These are phyloP conservation scores for Pherbina coryleti DNA, from an alignment of 2,888 invertebrate species.

Conservation along the genomic window DNA sequence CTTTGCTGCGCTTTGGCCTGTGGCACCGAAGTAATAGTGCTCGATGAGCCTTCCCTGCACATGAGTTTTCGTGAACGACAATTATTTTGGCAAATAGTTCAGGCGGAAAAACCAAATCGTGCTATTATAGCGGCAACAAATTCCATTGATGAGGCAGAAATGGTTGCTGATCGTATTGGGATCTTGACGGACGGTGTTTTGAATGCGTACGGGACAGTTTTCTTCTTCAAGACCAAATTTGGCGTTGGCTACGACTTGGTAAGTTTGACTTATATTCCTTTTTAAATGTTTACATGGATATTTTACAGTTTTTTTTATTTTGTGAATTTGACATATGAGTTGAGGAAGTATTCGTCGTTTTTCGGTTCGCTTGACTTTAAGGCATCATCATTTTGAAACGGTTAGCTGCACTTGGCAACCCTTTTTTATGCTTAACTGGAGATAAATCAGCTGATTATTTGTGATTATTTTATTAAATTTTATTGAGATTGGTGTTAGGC, in stretches of 20 bases:
- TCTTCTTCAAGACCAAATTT: constrained; percentile 83
- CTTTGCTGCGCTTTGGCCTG: constrained; percentile 81
- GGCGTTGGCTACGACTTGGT: constrained; percentile 84
- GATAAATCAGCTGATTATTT: no score
- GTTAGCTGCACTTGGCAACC: no score
- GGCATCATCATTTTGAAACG: no score
- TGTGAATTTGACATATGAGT: no score
- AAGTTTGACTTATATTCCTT: constrained; percentile 36
- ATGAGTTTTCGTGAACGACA: constrained; percentile 81
- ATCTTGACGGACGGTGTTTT: constrained; percentile 84
- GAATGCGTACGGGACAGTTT: constrained; percentile 84
- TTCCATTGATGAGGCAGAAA: constrained; percentile 90
- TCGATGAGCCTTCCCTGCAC: constrained; percentile 59
- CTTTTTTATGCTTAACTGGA: no score
- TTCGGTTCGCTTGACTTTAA: no score
- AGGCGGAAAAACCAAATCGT: constrained; percentile 77
- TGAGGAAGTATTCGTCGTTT: no score
- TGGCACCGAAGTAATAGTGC: constrained; percentile 72
- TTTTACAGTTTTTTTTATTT: no score
- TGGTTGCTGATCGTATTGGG: constrained; percentile 87
- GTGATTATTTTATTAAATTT: no score
- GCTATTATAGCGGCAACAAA: constrained; percentile 85
- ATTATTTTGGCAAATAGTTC: constrained; percentile 83
- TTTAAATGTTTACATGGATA: not conserved
- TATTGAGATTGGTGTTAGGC: no score